These are phyloP conservation scores for Strigops habroptila DNA, from an alignment of 2,113 vertebrate species.

Conservation along the genomic window DNA sequence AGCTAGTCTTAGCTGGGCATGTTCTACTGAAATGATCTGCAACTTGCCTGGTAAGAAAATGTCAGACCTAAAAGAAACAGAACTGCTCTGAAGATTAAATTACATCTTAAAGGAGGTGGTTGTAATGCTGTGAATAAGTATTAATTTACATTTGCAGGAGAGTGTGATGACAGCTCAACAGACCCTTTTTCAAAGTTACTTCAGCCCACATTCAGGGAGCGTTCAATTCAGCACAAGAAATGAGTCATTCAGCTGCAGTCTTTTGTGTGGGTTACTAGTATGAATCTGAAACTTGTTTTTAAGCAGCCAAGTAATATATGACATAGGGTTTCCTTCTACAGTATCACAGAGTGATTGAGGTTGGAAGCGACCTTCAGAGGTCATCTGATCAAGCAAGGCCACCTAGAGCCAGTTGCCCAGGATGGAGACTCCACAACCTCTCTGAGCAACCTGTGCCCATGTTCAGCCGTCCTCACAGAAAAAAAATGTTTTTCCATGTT, in stretches of 20 bases:
- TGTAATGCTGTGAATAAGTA: neutral
- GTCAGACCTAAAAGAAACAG: neutral
- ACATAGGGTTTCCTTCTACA: neutral
- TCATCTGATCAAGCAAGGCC: neutral
- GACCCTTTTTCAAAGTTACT: neutral
- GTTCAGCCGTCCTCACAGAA: neutral
- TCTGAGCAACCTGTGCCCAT: neutral
- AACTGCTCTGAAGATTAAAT: neutral
- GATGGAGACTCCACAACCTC: neutral
- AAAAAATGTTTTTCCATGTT: rapidly evolving
- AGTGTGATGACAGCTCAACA: neutral
- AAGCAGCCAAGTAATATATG: neutral
- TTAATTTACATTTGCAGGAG: neutral
- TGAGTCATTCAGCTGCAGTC: neutral
- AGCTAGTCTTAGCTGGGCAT: neutral
- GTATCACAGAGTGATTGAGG: neutral
- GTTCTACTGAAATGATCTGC: neutral
- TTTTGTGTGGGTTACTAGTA: neutral
- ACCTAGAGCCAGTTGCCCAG: neutral
- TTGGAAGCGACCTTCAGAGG: neutral
- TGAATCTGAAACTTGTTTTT: neutral
- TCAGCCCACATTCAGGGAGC: neutral
- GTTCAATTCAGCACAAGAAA: neutral
- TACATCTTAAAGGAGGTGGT: neutral
- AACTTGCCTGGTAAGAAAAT: neutral